These are phyloP conservation scores for Campoletis raptor DNA, from an alignment of 2,888 invertebrate species.

Conservation along the genomic window DNA sequence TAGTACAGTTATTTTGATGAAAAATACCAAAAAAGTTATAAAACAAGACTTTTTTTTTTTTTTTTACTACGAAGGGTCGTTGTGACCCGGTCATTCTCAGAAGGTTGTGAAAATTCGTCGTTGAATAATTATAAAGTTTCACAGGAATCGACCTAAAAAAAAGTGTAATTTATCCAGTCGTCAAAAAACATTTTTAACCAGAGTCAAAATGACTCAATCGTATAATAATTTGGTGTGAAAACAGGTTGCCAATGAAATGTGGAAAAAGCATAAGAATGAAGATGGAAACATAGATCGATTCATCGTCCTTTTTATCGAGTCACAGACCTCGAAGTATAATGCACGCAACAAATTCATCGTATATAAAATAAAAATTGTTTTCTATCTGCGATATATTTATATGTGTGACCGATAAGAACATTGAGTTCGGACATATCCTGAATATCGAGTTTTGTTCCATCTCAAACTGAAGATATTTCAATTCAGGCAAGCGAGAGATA, in stretches of 20 bases:
- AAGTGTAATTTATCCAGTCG: not conserved
- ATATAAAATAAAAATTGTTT: slow-evolving; percentile 51
- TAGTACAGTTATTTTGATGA: too few relatives aligned
- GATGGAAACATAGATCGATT: not conserved
- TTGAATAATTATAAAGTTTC: too few relatives aligned
- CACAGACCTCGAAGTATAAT: not conserved
- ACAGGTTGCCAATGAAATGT: not conserved
- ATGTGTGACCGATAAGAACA: slow-evolving; percentile 33
- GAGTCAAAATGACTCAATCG: not conserved
- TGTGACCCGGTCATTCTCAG: not conserved
- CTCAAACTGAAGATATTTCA: slow-evolving; percentile 59
- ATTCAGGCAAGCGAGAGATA: slow-evolving; percentile 22
- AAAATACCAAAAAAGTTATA: not conserved
- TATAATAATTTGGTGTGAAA: not conserved
- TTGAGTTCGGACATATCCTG: slow-evolving; percentile 18
- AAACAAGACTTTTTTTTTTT: too few relatives aligned
- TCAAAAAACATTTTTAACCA: not conserved
- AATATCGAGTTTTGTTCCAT: slow-evolving; percentile 59
- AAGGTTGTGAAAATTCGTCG: too few relatives aligned
- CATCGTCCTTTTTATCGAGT: not conserved
- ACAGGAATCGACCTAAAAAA: not conserved
- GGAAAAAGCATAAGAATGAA: not conserved
- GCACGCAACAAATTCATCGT: slow-evolving; percentile 5
- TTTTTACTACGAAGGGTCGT: not conserved
- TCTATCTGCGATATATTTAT: not conserved